A percentile compares a stretch with the other conserved stretches of the same genome.
Conservation (phyloP, 2,113 vertebrate species). For the Nesoenas mayeri region DNA sequence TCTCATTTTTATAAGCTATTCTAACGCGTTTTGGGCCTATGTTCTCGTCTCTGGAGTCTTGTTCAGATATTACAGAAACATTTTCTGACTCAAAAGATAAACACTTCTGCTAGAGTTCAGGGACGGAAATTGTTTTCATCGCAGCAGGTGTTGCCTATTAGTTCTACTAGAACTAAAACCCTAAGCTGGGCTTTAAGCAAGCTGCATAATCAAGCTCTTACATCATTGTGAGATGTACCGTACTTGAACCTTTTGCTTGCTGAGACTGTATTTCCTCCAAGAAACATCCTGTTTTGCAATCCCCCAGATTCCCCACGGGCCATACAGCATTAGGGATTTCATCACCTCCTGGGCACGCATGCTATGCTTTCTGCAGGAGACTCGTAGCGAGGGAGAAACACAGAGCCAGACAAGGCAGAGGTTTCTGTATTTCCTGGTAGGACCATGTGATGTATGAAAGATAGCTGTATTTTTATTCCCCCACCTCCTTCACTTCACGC, state of each 20-base stretch:
- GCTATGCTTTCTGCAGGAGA: conserved; percentile 37
- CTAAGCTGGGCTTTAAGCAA: conserved; percentile 60
- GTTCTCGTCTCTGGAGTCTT: conserved; percentile 59
- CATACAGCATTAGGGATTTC: conserved; percentile 48
- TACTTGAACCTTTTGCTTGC: conserved; percentile 62
- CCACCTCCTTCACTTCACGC: neutral
- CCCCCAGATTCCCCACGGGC: conserved; percentile 51
- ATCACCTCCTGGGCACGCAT: conserved; percentile 24
- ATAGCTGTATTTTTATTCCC: conserved; percentile 46
- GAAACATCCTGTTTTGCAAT: conserved; percentile 69
- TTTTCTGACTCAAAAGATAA: conserved; percentile 76
- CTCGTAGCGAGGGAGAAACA: conserved; percentile 23
- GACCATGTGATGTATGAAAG: conserved; percentile 54
- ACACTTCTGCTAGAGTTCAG: conserved; percentile 60
- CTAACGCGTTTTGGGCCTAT: conserved; percentile 60
- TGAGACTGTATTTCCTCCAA: conserved; percentile 62
- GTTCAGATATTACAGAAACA: conserved; percentile 74
- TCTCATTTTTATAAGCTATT: conserved; percentile 69
- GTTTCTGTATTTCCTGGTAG: conserved; percentile 58
- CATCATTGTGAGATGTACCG: conserved; percentile 70
- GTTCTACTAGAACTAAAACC: conserved; percentile 64
- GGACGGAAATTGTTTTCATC: conserved; percentile 58
- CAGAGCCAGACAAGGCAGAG: conserved; percentile 37
- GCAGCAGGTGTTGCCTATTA: conserved; percentile 68
- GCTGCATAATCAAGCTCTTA: conserved; percentile 63